These are phyloP conservation scores for Petrocephalus sullivani DNA, from an alignment of 2,797 vertebrate species.

Conservation along the genomic window DNA sequence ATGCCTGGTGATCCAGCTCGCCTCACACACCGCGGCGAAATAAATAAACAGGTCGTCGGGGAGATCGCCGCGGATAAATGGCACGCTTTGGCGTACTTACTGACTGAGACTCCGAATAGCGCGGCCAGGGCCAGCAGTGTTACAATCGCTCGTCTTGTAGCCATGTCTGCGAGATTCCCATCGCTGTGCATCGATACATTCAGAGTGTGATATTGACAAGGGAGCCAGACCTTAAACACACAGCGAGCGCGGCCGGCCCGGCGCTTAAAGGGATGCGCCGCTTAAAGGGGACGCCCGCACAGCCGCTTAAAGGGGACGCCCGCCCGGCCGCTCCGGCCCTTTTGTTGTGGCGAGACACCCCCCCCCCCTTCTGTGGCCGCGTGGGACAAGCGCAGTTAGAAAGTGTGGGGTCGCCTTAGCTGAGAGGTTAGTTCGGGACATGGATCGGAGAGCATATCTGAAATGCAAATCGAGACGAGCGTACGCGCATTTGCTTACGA, in stretches of 20 bases:
- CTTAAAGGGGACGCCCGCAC: slow-evolving; percentile 36
- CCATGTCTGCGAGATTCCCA: slow-evolving; percentile 57
- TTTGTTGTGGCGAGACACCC: slow-evolving; percentile 20
- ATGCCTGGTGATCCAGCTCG: slow-evolving; percentile 16
- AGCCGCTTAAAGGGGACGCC: slow-evolving; percentile 27
- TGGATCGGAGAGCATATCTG: background rate
- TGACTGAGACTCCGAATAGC: slow-evolving; percentile 43
- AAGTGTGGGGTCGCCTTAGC: background rate
- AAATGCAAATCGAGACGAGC: background rate
- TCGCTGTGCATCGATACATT: slow-evolving; percentile 49
- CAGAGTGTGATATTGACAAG: slow-evolving; percentile 27
- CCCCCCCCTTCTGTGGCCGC: background rate
- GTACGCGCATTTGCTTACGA: background rate
- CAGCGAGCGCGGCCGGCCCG: slow-evolving; percentile 28
- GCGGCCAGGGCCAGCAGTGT: slow-evolving; percentile 40
- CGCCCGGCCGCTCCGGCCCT: background rate
- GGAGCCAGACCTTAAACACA: slow-evolving; percentile 37
- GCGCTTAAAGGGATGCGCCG: slow-evolving; percentile 30
- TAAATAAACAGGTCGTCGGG: slow-evolving; percentile 21
- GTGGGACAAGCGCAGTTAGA: background rate
- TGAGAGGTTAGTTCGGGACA: slow-evolving; percentile 11
- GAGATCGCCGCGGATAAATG: slow-evolving; percentile 24
- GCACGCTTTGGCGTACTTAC: slow-evolving; percentile 44
- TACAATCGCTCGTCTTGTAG: slow-evolving; percentile 43
- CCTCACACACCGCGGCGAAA: slow-evolving; percentile 17